phyloP scores from a whole-genome alignment of 2,113 vertebrate species.

The Megaceryle torquata region DNA sequence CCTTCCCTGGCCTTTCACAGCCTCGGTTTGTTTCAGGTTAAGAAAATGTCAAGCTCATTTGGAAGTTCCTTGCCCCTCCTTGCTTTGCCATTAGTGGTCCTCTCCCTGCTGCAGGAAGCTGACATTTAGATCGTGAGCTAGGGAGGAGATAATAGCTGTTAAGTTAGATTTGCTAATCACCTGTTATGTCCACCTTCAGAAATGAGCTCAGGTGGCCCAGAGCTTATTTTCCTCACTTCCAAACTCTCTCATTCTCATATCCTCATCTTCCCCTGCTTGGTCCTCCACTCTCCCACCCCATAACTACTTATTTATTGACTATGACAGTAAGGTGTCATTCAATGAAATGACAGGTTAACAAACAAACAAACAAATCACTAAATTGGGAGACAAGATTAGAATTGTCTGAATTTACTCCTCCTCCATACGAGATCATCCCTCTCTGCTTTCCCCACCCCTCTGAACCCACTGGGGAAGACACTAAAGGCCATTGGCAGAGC shows the following conservation, averaged over 20 bases:
- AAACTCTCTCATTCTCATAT: neutral
- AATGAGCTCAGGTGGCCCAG: neutral
- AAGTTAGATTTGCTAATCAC: slow-evolving; percentile 4
- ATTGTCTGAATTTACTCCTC: neutral
- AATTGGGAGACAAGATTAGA: neutral
- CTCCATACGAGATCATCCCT: neutral
- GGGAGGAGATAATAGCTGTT: neutral
- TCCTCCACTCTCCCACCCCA: neutral
- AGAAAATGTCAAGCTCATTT: slow-evolving; percentile 70
- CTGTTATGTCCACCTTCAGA: neutral
- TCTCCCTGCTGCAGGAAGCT: slow-evolving; percentile 35
- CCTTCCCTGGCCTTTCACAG: neutral
- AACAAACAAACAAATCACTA: neutral
- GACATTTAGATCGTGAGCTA: slow-evolving; percentile 55
- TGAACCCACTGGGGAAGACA: neutral
- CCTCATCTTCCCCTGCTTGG: neutral
- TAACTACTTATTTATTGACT: neutral
- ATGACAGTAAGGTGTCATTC: neutral
- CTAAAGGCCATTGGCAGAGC: neutral
- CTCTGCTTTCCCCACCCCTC: neutral
- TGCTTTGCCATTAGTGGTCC: neutral
- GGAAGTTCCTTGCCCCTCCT: slow-evolving; percentile 16
- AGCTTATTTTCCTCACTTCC: neutral
- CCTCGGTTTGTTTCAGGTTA: slow-evolving; percentile 54
- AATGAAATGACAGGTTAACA: neutral